Evolutionary conservation across 23 tunicate species (phyloP).

Genomic region (Halocynthia roretzi): DNA sequence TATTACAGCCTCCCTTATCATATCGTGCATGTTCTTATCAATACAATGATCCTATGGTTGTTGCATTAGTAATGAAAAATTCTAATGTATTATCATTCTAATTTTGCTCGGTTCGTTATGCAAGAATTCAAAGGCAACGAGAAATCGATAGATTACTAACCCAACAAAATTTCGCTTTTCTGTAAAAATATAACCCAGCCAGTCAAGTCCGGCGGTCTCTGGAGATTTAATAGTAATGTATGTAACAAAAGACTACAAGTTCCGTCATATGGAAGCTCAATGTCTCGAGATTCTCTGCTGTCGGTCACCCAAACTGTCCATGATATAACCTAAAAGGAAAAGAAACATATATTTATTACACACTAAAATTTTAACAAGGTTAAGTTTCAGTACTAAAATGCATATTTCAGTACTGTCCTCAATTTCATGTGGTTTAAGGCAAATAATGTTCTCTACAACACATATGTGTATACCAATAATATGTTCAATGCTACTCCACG

Average conservation of each 20-base stretch:
- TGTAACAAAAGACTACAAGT: slow-evolving; percentile 57
- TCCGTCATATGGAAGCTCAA: slow-evolving; percentile 49
- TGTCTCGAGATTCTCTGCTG: slow-evolving; percentile 34
- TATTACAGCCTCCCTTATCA: too few relatives aligned
- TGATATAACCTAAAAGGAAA: slow-evolving; percentile 21
- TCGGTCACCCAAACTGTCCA: slow-evolving; percentile 73
- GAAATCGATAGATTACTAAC: slow-evolving; percentile 18
- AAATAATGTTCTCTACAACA: neutral
- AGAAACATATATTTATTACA: neutral
- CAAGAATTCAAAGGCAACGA: neutral
- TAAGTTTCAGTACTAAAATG: neutral
- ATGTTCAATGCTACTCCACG: too few relatives aligned
- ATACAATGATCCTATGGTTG: neutral
- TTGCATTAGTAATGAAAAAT: neutral
- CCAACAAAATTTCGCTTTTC: slow-evolving; percentile 52
- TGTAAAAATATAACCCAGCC: slow-evolving; percentile 73
- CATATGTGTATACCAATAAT: neutral
- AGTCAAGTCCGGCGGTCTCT: slow-evolving; percentile 34
- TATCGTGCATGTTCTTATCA: too few relatives aligned
- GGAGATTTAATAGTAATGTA: slow-evolving; percentile 34
- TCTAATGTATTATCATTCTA: too few relatives aligned
- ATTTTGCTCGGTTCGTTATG: too few relatives aligned
- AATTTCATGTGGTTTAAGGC: neutral
- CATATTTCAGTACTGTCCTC: too few relatives aligned
- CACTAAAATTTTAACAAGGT: neutral